Evolutionary conservation across 2,113 vertebrate species (phyloP).

Genomic region (Origma solitaria): DNA sequence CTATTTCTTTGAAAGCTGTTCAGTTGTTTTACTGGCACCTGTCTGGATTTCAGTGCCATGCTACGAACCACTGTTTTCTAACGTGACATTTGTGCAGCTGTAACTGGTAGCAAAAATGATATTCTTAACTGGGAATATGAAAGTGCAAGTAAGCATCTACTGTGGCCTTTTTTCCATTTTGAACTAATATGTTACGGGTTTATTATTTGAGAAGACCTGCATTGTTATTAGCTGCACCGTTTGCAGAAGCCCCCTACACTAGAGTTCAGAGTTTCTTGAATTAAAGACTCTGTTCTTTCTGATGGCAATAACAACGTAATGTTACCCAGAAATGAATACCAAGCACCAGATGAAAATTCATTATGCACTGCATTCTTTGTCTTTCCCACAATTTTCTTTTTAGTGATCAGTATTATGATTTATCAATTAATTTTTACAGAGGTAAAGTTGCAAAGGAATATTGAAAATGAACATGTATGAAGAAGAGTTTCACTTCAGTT

Average conservation of each 20-base stretch:
- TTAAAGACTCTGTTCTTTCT: neutral
- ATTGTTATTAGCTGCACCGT: neutral
- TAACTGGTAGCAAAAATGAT: neutral
- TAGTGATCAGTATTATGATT: neutral
- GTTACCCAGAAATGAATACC: neutral
- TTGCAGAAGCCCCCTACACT: neutral
- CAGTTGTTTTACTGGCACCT: slow-evolving; percentile 5
- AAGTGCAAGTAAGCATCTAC: neutral
- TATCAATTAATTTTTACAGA: neutral
- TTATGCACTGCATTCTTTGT: rapidly evolving
- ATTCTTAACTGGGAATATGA: neutral
- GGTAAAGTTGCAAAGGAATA: neutral
- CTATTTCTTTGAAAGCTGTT: neutral
- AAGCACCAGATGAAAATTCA: neutral
- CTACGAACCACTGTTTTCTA: neutral
- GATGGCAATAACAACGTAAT: neutral
- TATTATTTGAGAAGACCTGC: neutral
- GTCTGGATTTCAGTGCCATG: neutral
- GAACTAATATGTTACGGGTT: neutral
- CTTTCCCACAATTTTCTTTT: neutral
- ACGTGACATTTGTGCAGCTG: neutral
- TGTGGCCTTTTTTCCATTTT: neutral
- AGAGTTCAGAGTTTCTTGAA: neutral
- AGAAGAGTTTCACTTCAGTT: neutral
- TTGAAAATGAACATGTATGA: neutral